A percentile compares a stretch with the other conserved stretches of the same genome.
Conservation (phyloP, 2,797 vertebrate species). For the Meriones psammophilus region DNA sequence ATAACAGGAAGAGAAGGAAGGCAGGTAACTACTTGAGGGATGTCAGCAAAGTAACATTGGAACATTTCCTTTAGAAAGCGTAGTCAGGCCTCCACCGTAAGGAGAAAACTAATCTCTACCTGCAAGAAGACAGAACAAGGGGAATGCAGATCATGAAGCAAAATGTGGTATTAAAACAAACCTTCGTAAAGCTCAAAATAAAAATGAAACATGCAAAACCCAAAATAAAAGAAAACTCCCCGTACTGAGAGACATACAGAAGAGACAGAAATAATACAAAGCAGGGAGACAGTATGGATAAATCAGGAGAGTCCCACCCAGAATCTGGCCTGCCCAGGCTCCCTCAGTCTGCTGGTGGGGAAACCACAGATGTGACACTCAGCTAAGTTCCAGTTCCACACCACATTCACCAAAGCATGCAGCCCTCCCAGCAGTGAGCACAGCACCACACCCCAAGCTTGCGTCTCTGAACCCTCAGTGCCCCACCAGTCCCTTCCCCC, state of each 20-base stretch:
- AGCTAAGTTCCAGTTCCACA: slow-evolving; percentile 92
- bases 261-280: slow-evolving; percentile 84
- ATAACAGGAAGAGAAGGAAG: slow-evolving; percentile 77
- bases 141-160: slow-evolving; percentile 82
- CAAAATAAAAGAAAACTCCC: slow-evolving; percentile 87
- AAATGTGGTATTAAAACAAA: slow-evolving; percentile 86
- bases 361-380: slow-evolving; percentile 98
- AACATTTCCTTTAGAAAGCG: slow-evolving; percentile 78
- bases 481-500: neutral
- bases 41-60: slow-evolving; percentile 83
- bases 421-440: slow-evolving; percentile 84
- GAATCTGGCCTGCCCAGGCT: slow-evolving; percentile 87
- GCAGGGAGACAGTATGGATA: slow-evolving; percentile 79
- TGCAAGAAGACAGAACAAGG: slow-evolving; percentile 84
- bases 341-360: slow-evolving; percentile 85
- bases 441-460: neutral
- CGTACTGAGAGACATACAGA: slow-evolving; percentile 86
- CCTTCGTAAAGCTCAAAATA: slow-evolving; percentile 85
- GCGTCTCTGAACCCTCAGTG: neutral
- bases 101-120: slow-evolving; percentile 87
- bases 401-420: slow-evolving; percentile 93
- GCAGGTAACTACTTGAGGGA: slow-evolving; percentile 68
- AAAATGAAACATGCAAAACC: slow-evolving; percentile 88
- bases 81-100: slow-evolving; percentile 82
- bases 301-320: slow-evolving; percentile 89